phyloP scores from a whole-genome alignment of 2,888 invertebrate species.

The Balanococcus diminutus region DNA sequence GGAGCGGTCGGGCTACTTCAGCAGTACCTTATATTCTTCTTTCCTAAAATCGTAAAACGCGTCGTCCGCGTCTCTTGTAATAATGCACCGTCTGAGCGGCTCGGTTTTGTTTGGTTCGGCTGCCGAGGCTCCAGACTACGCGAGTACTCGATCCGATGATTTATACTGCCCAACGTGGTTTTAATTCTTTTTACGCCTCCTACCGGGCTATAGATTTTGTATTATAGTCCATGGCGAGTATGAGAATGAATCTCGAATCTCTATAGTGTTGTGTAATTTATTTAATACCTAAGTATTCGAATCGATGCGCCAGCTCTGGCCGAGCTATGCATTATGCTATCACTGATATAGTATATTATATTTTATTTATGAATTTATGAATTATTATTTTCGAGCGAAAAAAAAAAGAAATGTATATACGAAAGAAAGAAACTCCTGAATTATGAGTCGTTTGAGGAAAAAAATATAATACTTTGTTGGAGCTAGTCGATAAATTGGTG shows the following conservation, averaged over 20 bases:
- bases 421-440: background rate
- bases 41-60: conserved; percentile 23
- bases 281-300: too few species aligned
- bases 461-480: too few species aligned
- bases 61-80: background rate
- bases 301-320: background rate
- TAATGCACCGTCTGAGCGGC: background rate
- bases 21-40: too few species aligned
- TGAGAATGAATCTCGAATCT: background rate
- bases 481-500: too few species aligned
- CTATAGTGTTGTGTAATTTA: background rate
- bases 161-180: conserved; percentile 1
- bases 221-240: background rate
- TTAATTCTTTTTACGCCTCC: conserved; percentile 44
- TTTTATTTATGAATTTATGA: background rate
- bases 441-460: background rate
- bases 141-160: background rate
- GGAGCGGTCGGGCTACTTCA: conserved; percentile 4
- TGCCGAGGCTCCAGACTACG: background rate
- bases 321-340: background rate
- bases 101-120: background rate
- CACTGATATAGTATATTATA: background rate
- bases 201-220: conserved; percentile 15
- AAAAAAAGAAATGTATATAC: background rate
- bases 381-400: background rate